Evolutionary conservation across 30 jellyfish, hydroid and myxozoan genomes (phyloP), one percentile per base, ranked within the genome.

Genomic region (Rhopilema esculentum): DNA sequence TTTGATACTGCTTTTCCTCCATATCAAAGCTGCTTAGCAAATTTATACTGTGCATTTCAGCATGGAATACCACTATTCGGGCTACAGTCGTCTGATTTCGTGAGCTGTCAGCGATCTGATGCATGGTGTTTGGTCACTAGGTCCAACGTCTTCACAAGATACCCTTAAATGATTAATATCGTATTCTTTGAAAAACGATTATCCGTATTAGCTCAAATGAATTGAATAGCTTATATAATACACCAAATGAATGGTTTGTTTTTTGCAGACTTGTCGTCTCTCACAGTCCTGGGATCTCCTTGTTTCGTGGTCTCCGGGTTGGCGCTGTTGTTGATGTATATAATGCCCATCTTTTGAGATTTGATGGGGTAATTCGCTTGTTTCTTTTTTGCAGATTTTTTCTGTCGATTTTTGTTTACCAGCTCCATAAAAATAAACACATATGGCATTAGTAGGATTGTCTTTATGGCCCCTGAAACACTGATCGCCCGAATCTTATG

Each of bases 311-410:
- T 69, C 84, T 73, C 0, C 69, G 84, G 1, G 27, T 12, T 29
- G 84, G 84, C 6, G 84, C 84, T 32, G 25, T 18, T 16, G 27
- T 73, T 4, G 50, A 30, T 33, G 69, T 40, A 22, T 73, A 73
- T 24, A 73, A 73, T 73, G 32, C 23, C 7, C 84, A 73, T 73
- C 53, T 73, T 66, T 22, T 33, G 0, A 31, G 22, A 30, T 31
- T 40, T 33, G 84, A 48, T 2, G 53, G 53, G 84, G 84, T 73
- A 18, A 6, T 48, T 18, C 69, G 4, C 28, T 24, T 24, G 19
- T 12, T 15, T 16, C n/a, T n/a, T n/a, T n/a, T n/a, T n/a, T n/a
- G n/a, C n/a, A n/a, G n/a, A n/a, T n/a, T n/a, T n/a, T n/a, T n/a
- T n/a, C n/a, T n/a, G n/a, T n/a, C 57, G 57, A 6, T 40, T 40